phyloP scores from a whole-genome alignment of 2,888 invertebrate genomes.

The Polydrusus cervinus region DNA sequence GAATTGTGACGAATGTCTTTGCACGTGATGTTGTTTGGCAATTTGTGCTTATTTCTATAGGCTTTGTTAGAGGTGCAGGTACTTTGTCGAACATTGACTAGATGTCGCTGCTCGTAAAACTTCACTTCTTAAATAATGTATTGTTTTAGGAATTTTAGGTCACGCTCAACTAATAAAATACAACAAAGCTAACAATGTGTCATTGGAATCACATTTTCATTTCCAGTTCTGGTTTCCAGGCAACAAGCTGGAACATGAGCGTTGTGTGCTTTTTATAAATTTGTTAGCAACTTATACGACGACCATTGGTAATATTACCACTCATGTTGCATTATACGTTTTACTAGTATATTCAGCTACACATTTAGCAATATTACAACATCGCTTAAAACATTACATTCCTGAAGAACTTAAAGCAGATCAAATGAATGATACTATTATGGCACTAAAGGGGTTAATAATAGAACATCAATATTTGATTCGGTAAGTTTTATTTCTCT shows the following conservation, averaged over 20 bases:
- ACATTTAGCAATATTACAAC: conserved; percentile 7
- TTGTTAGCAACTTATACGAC: not conserved
- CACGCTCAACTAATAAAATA: not conserved
- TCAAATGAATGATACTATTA: not conserved
- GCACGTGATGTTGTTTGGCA: too few relatives aligned
- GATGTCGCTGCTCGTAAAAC: too few relatives aligned
- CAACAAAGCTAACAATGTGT: conserved; percentile 1
- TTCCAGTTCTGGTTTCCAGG: conserved; percentile 15
- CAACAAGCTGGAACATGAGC: conserved; percentile 15
- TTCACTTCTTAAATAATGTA: too few relatives aligned
- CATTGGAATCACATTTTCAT: conserved; percentile 21
- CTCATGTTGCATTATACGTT: not conserved
- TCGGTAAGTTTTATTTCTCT: conserved; percentile 9
- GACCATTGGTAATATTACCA: not conserved
- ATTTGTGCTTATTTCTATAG: too few relatives aligned
- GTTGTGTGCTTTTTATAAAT: not conserved
- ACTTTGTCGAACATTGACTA: too few relatives aligned
- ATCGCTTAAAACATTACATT: conserved; percentile 7
- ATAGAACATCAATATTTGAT: conserved; percentile 21
- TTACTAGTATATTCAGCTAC: not conserved
- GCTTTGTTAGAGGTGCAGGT: too few relatives aligned
- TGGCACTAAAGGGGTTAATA: conserved; percentile 10
- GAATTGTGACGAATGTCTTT: too few relatives aligned
- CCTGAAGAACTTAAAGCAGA: not conserved
- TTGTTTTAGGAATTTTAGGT: not conserved